phyloP scores from a whole-genome alignment of 2,113 vertebrate genomes.

The Gavia stellata region DNA sequence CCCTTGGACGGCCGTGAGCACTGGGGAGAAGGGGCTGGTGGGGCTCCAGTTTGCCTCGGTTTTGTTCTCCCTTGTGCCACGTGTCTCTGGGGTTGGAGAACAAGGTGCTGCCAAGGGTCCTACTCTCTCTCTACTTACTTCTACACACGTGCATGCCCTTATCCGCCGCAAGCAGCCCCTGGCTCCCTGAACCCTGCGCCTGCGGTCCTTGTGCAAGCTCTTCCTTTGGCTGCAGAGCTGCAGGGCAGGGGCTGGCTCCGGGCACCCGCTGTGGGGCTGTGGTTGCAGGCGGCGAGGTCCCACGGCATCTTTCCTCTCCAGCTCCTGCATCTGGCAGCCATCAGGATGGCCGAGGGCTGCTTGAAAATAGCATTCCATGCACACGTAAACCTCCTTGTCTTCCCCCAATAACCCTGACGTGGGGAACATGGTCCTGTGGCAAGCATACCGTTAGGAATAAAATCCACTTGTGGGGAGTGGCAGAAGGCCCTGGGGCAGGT shows the following conservation, averaged over 20 bases:
- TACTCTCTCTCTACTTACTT: too few species aligned
- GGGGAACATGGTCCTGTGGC: neutral
- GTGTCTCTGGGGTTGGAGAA: neutral
- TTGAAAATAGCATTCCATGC: neutral
- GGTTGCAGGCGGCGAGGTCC: accelerated
- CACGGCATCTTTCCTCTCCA: accelerated
- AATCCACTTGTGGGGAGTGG: neutral
- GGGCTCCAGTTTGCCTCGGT: too few species aligned
- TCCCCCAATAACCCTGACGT: too few species aligned
- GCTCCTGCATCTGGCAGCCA: neutral
- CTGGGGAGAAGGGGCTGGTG: neutral
- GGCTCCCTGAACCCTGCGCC: neutral
- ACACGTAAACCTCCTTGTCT: neutral
- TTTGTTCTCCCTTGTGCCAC: neutral
- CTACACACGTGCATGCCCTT: too few species aligned
- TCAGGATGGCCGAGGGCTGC: neutral
- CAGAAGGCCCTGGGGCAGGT: neutral
- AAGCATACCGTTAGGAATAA: accelerated
- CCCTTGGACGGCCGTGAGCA: accelerated
- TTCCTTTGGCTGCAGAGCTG: neutral
- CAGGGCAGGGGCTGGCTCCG: neutral
- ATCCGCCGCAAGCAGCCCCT: neutral
- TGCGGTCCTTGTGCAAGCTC: neutral
- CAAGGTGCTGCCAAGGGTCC: neutral
- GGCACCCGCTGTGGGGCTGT: neutral